These are phyloP conservation scores for Pollenia amentaria DNA, from an alignment of 2,888 invertebrate genomes.

Conservation along the genomic window DNA sequence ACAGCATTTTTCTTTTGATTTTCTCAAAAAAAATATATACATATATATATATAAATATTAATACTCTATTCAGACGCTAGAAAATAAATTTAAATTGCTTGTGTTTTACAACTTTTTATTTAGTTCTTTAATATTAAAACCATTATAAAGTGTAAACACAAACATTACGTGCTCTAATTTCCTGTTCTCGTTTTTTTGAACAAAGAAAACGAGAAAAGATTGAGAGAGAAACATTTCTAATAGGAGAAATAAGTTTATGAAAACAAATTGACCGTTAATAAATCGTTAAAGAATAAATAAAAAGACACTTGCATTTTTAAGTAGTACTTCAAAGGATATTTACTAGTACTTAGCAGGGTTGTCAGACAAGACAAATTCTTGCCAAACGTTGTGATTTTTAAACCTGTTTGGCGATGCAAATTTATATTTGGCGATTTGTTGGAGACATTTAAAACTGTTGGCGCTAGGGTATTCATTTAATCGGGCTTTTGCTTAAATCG, in stretches of 20 bases:
- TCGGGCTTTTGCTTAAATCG: no score
- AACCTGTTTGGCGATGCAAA: no score
- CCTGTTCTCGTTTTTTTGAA: conserved; percentile 41
- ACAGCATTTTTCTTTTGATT: conserved; percentile 3
- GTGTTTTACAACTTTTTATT: neutral
- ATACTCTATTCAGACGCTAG: conserved; percentile 43
- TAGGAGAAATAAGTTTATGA: no score
- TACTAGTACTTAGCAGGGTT: conserved; percentile 27
- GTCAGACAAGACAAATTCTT: no score
- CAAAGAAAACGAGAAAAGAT: neutral
- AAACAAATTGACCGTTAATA: conserved; percentile 40
- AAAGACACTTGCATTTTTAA: conserved; percentile 36
- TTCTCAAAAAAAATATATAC: conserved; percentile 9
- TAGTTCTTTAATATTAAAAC: conserved; percentile 17
- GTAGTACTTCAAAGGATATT: conserved; percentile 63
- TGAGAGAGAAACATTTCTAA: conserved; percentile 8
- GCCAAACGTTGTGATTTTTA: no score
- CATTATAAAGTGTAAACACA: conserved; percentile 43
- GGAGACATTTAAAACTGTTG: no score
- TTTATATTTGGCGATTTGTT: no score
- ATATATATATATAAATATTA: no score
- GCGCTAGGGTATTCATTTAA: no score
- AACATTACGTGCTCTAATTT: conserved; percentile 57
- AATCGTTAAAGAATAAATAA: conserved; percentile 32
- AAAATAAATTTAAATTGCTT: conserved; percentile 1